Evolutionary conservation across 2,888 invertebrate genomes (phyloP).

Genomic region (Xestia xanthographa): DNA sequence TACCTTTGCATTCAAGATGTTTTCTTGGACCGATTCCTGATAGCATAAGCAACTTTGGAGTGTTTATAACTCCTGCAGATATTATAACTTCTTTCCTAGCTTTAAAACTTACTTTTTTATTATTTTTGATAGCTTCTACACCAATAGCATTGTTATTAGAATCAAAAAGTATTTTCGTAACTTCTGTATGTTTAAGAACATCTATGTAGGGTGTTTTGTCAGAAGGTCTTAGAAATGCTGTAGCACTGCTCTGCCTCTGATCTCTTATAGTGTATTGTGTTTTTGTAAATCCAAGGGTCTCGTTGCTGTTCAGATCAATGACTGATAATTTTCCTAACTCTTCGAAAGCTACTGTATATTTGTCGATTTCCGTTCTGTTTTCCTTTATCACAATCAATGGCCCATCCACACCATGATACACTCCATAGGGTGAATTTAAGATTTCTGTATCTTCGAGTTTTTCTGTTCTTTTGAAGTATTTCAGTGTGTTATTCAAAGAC

Average conservation of each 20-base stretch:
- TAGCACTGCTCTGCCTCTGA: slow-evolving; percentile 69
- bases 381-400: slow-evolving; percentile 19
- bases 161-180: slow-evolving; percentile 72
- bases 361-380: slow-evolving; percentile 11
- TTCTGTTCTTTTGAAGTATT: slow-evolving; percentile 45
- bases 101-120: slow-evolving; percentile 59
- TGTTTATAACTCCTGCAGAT: slow-evolving; percentile 74
- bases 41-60: slow-evolving; percentile 74
- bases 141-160: slow-evolving; percentile 71
- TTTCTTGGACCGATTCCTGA: slow-evolving; percentile 76
- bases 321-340: slow-evolving; percentile 1
- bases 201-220: slow-evolving; percentile 69
- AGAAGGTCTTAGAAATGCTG: slow-evolving; percentile 66
- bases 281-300: slow-evolving; percentile 16
- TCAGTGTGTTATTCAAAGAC: slow-evolving; percentile 15
- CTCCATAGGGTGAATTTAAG: slow-evolving; percentile 2
- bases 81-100: slow-evolving; percentile 74
- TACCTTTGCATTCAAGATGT: slow-evolving; percentile 68
- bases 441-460: slow-evolving; percentile 14
- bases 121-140: slow-evolving; percentile 60
- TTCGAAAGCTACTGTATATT: slow-evolving; percentile 16
- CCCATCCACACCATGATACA: slow-evolving; percentile 31
- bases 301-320: slow-evolving; percentile 12
- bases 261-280: slow-evolving; percentile 1
- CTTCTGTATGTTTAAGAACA: slow-evolving; percentile 71